Percentiles rank a stretch among this genome's conserved stretches.
Conservation (phyloP, 2,113 vertebrate genomes). For the Numenius arquata region DNA sequence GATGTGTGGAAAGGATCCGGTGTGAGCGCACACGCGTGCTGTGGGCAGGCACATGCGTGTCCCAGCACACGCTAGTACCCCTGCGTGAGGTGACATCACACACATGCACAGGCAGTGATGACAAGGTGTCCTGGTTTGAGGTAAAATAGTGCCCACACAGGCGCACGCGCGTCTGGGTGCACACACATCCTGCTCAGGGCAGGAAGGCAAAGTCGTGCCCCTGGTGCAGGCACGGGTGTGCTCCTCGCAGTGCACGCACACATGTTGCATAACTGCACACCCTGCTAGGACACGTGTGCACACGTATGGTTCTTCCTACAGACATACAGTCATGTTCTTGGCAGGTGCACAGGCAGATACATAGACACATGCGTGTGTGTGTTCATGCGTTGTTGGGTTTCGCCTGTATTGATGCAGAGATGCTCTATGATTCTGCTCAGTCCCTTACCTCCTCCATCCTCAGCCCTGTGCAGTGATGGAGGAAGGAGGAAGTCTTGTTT, state of each 20-base stretch:
- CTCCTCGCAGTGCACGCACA: rapidly evolving
- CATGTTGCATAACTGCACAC: rapidly evolving
- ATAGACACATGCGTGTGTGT: rapidly evolving
- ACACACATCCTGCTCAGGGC: background rate
- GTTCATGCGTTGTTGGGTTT: rapidly evolving
- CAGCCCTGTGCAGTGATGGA: background rate
- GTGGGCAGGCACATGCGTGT: background rate
- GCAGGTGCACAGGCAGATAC: rapidly evolving
- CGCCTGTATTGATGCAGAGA: too few relatives aligned
- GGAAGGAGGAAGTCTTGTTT: background rate
- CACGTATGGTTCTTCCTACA: rapidly evolving
- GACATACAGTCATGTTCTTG: rapidly evolving
- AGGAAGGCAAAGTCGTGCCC: background rate
- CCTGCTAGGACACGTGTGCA: background rate
- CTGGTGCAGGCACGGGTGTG: rapidly evolving
- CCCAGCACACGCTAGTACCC: background rate
- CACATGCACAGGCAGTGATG: rapidly evolving
- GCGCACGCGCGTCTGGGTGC: background rate
- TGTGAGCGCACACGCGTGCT: rapidly evolving
- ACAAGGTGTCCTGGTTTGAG: too few relatives aligned
- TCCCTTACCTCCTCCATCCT: background rate
- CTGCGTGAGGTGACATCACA: background rate
- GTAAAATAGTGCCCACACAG: background rate
- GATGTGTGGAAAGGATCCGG: rapidly evolving
- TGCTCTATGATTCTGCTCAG: background rate